These are phyloP conservation scores for Pissodes strobi DNA, from an alignment of 1,140 invertebrate species.

Conservation along the genomic window DNA sequence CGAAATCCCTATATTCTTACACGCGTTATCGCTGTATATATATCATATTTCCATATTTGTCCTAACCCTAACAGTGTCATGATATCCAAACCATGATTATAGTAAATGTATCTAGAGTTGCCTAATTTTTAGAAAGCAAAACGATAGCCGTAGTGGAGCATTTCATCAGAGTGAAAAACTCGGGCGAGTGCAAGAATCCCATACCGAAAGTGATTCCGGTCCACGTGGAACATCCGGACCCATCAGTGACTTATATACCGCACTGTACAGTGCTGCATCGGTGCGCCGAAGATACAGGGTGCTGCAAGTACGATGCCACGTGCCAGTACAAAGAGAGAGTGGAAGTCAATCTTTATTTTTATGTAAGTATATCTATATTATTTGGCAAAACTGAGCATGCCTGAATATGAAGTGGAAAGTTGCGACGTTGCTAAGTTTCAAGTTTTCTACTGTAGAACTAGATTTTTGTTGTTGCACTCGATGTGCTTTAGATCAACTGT, in stretches of 20 bases:
- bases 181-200: conserved; percentile 67
- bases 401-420: too few species aligned
- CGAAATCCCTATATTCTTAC: too few species aligned
- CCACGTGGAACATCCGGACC: conserved; percentile 66
- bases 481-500: too few species aligned
- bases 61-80: too few species aligned
- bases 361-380: conserved; percentile 71
- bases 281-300: conserved; percentile 78
- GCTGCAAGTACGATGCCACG: conserved; percentile 65
- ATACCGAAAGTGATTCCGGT: conserved; percentile 66
- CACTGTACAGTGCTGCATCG: conserved; percentile 74
- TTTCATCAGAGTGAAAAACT: conserved; percentile 60
- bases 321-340: conserved; percentile 70
- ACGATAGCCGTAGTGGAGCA: conserved; percentile 61
- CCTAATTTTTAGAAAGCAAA: conserved; percentile 41
- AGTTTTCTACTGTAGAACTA: too few species aligned
- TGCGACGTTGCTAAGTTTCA: too few species aligned
- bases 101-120: too few species aligned
- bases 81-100: too few species aligned
- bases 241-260: conserved; percentile 71
- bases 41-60: too few species aligned
- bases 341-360: conserved; percentile 70
- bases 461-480: too few species aligned
- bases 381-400: too few species aligned
- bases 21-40: too few species aligned